Percentiles rank a stretch among this genome's conserved stretches.
phyloP scores from a whole-genome alignment of 2,888 invertebrate genomes.

The Lochmaea crataegi region DNA sequence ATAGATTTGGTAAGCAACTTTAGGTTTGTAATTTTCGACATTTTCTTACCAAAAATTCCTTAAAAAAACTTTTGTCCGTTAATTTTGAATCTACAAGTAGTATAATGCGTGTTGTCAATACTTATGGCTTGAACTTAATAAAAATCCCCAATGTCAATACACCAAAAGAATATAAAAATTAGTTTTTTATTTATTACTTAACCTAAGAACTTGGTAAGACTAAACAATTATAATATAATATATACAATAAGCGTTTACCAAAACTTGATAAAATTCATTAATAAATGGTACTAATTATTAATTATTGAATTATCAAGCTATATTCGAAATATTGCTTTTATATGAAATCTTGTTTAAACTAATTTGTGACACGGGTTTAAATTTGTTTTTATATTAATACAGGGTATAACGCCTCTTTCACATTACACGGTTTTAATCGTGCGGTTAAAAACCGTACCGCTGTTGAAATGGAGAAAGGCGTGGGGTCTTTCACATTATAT shows the following conservation, averaged over 20 bases:
- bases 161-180: background rate
- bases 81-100: background rate
- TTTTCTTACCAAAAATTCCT: no score
- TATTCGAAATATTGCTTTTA: background rate
- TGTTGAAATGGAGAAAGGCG: no score
- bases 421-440: no score
- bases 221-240: background rate
- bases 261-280: background rate
- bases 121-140: background rate
- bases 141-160: background rate
- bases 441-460: no score
- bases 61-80: no score
- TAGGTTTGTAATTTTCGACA: no score
- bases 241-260: conserved; percentile 2
- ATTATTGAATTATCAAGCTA: no score
- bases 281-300: background rate
- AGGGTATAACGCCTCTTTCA: no score
- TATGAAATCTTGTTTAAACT: background rate
- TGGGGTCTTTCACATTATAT: no score
- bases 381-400: no score
- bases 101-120: background rate
- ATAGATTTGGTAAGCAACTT: no score
- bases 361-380: no score
- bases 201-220: background rate
- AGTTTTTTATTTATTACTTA: background rate